A percentile compares a stretch with the other conserved stretches of the same genome.
phyloP scores from a whole-genome alignment of 2,797 vertebrate genomes.

The Acridotheres tristis region DNA sequence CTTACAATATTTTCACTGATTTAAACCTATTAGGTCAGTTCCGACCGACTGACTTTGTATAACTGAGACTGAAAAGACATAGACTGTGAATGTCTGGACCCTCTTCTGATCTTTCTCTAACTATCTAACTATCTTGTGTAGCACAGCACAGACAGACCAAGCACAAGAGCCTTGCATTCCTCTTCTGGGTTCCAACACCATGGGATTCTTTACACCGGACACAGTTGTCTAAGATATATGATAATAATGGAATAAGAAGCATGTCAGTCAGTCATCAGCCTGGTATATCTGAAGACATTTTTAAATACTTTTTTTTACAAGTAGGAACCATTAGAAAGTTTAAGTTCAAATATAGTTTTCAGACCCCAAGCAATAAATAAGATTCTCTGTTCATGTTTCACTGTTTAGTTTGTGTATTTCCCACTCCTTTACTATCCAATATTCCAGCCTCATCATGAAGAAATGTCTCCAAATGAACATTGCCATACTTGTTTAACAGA shows the following conservation, averaged over 20 bases:
- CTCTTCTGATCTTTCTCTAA: neutral
- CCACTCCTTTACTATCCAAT: neutral
- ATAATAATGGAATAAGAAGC: neutral
- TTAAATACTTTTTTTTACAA: neutral
- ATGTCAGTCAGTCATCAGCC: neutral
- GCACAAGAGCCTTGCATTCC: neutral
- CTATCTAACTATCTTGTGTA: neutral
- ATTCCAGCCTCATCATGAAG: neutral
- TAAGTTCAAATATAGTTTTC: neutral
- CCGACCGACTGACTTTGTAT: neutral
- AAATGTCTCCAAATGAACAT: neutral
- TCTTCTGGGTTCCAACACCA: neutral
- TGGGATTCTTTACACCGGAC: neutral
- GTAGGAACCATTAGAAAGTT: neutral
- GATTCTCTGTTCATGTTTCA: neutral
- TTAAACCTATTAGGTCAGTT: neutral
- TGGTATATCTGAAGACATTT: neutral
- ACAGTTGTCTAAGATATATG: neutral
- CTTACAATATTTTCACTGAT: neutral
- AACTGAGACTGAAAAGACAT: neutral
- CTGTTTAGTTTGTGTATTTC: neutral
- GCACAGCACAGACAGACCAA: neutral
- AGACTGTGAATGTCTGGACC: neutral
- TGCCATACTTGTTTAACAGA: neutral
- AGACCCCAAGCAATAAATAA: neutral